phyloP scores from a whole-genome alignment of 2,888 invertebrate genomes.

The Pterobdella sp. region DNA sequence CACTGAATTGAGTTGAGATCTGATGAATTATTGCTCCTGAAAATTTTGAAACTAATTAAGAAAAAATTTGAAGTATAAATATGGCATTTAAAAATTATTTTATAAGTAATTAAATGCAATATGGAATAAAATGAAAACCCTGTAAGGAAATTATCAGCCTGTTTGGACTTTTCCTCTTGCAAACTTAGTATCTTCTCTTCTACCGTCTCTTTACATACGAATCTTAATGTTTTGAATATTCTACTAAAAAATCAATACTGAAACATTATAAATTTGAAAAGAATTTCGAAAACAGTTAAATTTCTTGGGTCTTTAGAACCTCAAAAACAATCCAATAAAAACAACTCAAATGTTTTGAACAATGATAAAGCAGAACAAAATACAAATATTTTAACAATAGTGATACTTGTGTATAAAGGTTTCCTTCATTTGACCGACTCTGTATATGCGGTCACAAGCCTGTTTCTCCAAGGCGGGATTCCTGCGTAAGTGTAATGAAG shows the following conservation, averaged over 20 bases:
- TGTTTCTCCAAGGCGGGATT: slow-evolving; percentile 91
- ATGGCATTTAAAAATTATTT: no score
- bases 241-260: background rate
- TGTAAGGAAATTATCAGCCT: slow-evolving; percentile 71
- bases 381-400: background rate
- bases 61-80: no score
- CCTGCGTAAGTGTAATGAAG: slow-evolving; percentile 41
- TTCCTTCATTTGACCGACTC: slow-evolving; percentile 75
- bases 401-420: slow-evolving; percentile 68
- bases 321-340: no score
- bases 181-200: slow-evolving; percentile 74
- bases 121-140: no score
- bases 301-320: no score
- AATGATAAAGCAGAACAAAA: background rate
- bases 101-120: no score
- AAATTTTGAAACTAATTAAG: no score
- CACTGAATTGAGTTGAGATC: background rate
- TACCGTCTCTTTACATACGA: slow-evolving; percentile 75
- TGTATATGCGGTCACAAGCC: slow-evolving; percentile 84
- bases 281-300: background rate
- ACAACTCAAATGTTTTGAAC: no score
- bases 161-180: slow-evolving; percentile 68
- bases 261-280: background rate
- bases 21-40: background rate
- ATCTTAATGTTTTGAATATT: slow-evolving; percentile 55